Base-by-base conservation (phyloP, 2,888 invertebrate genomes). In the Sipha maydis region DNA sequence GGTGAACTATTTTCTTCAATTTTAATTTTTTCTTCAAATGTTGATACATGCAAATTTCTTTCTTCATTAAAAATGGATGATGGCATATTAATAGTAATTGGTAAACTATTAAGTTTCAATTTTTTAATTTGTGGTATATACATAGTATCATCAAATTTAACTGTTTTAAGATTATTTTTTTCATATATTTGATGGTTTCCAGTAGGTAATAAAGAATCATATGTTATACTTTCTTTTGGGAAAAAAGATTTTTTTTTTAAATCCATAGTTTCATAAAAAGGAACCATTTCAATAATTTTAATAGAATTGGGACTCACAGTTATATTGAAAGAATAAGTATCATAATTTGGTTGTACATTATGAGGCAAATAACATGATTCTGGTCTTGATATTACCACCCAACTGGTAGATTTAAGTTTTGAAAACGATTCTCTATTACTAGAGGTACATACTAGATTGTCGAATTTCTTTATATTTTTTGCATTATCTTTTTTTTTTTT, bases 261-360 rank as follows among this genome's bases (percentile, higher is more conserved):
- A 85, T 69, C 5, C 14, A 54, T 1, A 19, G 34, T 75, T 56
- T 84, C n/a, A 21, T 75, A 19, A 84, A 38, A 38, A 61, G 75
- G 34, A 75, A 90, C 91, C 91, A 28, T 90, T 90, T 89, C 90
- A 90, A 89, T 92, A 92, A 89, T 91, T 91, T n/a, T 89, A 89
- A 54, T 91, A 90, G 61, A 90, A 89, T 73, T 90, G 83, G 69
- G 89, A 89, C 69, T 89, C 61, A 73, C 90, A 90, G 38, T 89
- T 54, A 90, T 90, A 83, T 69, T 73, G 14, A 71, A 89, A 54
- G 90, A 90, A 89, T 90, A 91, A 89, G 89, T 90, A 19, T 56
- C 90, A 48, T 91, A 91, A 84, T 91, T 75, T 0, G 79, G 85
- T 34, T 67, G 75, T 80, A 88, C 4, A 34, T 75, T 82, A 28